Base-by-base conservation (phyloP, 1,140 invertebrate species). In the Drosophila malerkotliana region DNA sequence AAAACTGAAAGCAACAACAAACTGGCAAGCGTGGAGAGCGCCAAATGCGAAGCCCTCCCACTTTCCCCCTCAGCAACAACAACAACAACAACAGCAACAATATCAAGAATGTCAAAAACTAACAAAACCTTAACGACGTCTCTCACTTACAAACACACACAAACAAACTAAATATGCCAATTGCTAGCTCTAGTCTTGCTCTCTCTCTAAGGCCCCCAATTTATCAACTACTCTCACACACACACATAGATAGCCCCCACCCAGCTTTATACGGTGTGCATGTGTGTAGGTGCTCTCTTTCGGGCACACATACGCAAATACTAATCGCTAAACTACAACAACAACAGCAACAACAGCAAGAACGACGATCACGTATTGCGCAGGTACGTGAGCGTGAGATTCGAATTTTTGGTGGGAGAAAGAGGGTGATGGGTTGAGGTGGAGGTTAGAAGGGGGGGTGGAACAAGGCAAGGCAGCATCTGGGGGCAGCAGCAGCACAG, bases 81-180 rank as follows among this genome's bases (percentile, higher is more conserved):
- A 57, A 34, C 69, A 73, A 74, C 59, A 81, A 58, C 60, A 59
- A 75, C 56, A 81, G 55, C 57, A 59, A 75, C 79, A 74, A 64
- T 55, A 81, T 60, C 81, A 77, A 85, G 83, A 81, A 87, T 84
- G 81, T 85, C 81, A 81, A 87, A 82, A 84, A 66, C 73, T 73
- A 83, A 84, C 80, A 77, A 83, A 85, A 77, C 59, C 77, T 77
- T 59, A 69, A 78, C 77, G 67, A 73, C 52, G 63, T 61, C 79
- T 59, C 74, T 60, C 67, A 52, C 61, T 37, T 12, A 34, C 51
- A 57, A 34, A 51, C 51, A 68, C 4, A 51, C 24, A 26, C 18
- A n/a, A 0, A 18, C 30, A 26, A 18, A 34, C 48, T 8, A 28
- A 55, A 62, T 73, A 73, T 73, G 81, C 77, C 82, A 87, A 85